phyloP scores from a whole-genome alignment of 2,113 vertebrate genomes.

The Cinclus cinclus region DNA sequence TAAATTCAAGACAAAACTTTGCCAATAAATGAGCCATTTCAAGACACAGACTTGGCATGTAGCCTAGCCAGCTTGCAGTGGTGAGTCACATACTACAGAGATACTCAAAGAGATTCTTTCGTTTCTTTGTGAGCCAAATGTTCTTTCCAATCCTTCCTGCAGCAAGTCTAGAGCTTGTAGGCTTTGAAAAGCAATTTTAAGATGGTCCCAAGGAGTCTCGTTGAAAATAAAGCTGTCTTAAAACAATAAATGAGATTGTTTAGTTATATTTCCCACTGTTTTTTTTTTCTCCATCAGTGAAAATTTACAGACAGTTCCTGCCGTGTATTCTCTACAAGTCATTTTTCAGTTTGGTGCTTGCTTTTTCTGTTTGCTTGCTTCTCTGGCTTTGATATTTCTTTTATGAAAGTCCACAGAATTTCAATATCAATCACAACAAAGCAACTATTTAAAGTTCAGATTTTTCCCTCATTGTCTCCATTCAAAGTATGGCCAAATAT shows the following conservation, averaged over 20 bases:
- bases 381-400: not conserved
- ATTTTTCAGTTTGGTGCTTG: not conserved
- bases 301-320: not conserved
- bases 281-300: not conserved
- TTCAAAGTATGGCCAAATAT: not conserved
- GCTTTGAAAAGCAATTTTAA: not conserved
- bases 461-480: not conserved
- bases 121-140: slow-evolving; percentile 1
- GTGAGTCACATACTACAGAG: not conserved
- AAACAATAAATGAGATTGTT: not conserved
- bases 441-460: not conserved
- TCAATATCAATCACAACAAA: not conserved
- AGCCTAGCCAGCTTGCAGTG: not conserved
- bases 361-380: not conserved
- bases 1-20: not conserved
- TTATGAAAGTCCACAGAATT: not conserved
- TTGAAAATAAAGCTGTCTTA: not conserved
- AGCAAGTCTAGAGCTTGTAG: not conserved
- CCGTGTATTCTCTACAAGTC: not conserved
- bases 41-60: not conserved
- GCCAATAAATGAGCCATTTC: not conserved
- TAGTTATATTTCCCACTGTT: not conserved
- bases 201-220: not conserved
- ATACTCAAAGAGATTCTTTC: not conserved
- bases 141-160: not conserved